Evolutionary conservation across 2,113 vertebrate genomes (phyloP).

Genomic region (Cebus imitator): DNA sequence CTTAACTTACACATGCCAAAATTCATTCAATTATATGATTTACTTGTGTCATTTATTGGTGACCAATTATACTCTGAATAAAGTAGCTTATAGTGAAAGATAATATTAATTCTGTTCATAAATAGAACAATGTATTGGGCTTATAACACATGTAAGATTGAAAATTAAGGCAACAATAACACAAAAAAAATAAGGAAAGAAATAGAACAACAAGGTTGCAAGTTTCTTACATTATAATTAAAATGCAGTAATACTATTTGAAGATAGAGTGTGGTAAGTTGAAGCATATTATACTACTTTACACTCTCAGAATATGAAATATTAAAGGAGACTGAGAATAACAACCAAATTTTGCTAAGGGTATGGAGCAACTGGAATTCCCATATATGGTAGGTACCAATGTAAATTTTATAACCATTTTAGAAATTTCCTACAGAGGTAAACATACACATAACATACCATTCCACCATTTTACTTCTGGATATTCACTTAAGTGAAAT

Average conservation of each 20-base stretch:
- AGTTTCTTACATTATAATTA: not conserved
- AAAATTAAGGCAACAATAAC: not conserved
- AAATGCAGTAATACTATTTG: not conserved
- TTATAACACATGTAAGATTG: not conserved
- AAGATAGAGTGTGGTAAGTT: not conserved
- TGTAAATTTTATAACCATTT: not conserved
- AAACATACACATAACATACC: not conserved
- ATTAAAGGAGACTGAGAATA: not conserved
- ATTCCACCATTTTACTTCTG: not conserved
- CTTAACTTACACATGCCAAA: not conserved
- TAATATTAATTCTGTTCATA: not conserved
- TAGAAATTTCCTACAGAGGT: not conserved
- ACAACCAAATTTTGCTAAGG: not conserved
- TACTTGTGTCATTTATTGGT: not conserved
- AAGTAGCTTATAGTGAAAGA: not conserved
- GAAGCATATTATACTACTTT: not conserved
- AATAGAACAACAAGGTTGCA: not conserved
- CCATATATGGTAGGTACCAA: not conserved
- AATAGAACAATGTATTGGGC: not conserved
- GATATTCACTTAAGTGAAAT: not conserved
- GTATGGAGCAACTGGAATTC: not conserved
- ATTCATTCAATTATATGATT: not conserved
- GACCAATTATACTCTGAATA: not conserved
- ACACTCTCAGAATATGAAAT: not conserved
- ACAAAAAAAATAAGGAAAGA: not conserved